Conservation (phyloP, 2,888 invertebrate genomes). For the Diabrotica balteata region DNA sequence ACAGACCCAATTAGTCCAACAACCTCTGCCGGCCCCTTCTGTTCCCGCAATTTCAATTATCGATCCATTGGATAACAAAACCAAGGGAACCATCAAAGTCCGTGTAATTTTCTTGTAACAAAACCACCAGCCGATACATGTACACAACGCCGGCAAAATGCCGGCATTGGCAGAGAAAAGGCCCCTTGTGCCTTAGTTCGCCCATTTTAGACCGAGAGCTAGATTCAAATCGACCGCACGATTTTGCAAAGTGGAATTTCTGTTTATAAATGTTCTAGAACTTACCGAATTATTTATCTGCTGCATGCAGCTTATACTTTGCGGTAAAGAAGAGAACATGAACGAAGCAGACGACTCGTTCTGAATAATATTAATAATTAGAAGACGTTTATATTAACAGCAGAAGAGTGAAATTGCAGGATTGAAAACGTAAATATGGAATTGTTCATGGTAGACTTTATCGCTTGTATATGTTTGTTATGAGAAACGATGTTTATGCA, state of each 20-base stretch:
- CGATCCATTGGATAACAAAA: conserved; percentile 20
- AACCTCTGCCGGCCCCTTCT: conserved; percentile 7
- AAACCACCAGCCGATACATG: conserved; percentile 12
- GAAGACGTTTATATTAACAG: too few relatives aligned
- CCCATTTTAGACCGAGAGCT: not conserved
- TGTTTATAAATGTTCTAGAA: not conserved
- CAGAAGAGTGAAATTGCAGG: too few relatives aligned
- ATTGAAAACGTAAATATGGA: too few relatives aligned
- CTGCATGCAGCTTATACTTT: too few relatives aligned
- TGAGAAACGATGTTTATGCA: too few relatives aligned
- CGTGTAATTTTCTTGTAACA: conserved; percentile 27
- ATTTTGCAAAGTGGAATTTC: not conserved
- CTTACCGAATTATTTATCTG: not conserved
- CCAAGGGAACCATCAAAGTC: conserved; percentile 15
- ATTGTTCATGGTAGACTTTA: too few relatives aligned
- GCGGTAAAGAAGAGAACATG: too few relatives aligned
- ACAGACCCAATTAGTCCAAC: conserved; percentile 20
- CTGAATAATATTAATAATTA: too few relatives aligned
- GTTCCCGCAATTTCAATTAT: conserved; percentile 22
- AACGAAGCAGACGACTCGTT: too few relatives aligned
- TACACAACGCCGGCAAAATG: conserved; percentile 13
- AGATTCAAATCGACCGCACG: not conserved
- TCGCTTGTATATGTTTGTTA: too few relatives aligned
- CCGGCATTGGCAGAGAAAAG: conserved; percentile 6
- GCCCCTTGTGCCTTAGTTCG: not conserved